Evolutionary conservation across 23 tunicate genomes (phyloP).

Genomic region (Styela plicata): DNA sequence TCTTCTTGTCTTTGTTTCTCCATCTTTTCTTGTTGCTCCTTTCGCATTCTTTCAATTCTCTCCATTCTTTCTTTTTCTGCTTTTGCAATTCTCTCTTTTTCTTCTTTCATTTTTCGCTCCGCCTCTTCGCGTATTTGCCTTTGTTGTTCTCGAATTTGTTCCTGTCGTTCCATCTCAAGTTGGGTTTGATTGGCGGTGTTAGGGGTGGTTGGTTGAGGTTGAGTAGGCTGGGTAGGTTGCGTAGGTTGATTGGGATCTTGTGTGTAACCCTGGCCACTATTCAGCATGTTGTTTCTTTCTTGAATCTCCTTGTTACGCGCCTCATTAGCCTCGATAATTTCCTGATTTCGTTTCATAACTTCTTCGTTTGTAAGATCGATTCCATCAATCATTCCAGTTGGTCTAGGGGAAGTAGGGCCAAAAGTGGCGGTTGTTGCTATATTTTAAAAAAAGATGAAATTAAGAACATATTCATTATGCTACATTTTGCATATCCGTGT

Average conservation of each 20-base stretch:
- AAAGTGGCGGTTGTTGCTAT: slow-evolving; percentile 14
- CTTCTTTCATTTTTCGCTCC: slow-evolving; percentile 19
- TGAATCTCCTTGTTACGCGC: slow-evolving; percentile 8
- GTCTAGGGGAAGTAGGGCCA: background rate
- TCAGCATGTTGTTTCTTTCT: slow-evolving; percentile 2
- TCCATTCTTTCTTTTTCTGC: slow-evolving; percentile 12
- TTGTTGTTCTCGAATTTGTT: slow-evolving; percentile 2
- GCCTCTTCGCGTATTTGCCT: background rate
- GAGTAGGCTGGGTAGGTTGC: slow-evolving; percentile 6
- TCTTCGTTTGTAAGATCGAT: slow-evolving; percentile 15
- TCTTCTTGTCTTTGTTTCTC: slow-evolving; percentile 4
- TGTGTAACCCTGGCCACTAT: slow-evolving; percentile 7
- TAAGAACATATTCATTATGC: background rate
- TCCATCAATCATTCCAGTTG: slow-evolving; percentile 2
- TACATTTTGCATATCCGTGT: background rate
- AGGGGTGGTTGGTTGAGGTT: background rate
- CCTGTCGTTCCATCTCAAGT: background rate
- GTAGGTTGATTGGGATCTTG: slow-evolving; percentile 15
- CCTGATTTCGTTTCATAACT: slow-evolving; percentile 1
- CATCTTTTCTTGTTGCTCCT: background rate
- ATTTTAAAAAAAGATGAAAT: background rate
- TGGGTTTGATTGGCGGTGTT: background rate
- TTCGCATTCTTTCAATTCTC: slow-evolving; percentile 1
- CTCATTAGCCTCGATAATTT: background rate
- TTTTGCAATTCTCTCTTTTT: background rate